Conservation (phyloP, 2,888 invertebrate genomes). For the Ennomos erosarius region DNA sequence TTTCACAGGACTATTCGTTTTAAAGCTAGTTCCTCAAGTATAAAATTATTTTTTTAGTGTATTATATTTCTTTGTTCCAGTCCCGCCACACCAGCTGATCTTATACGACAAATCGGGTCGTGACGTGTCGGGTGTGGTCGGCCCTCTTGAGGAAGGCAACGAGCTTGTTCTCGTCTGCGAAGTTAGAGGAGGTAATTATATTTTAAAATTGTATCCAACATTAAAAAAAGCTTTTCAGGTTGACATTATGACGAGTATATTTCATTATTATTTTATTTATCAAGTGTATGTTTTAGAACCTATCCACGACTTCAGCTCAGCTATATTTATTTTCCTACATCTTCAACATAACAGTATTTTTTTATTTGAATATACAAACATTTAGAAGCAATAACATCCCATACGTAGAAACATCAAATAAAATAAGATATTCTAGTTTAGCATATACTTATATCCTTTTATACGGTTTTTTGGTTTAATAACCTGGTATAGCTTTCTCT, state of each 20-base stretch:
- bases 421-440: slow-evolving; percentile 8
- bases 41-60: too few relatives aligned
- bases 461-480: neutral
- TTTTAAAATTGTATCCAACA: neutral
- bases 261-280: too few relatives aligned
- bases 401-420: neutral
- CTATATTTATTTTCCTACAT: too few relatives aligned
- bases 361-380: slow-evolving; percentile 1
- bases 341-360: neutral
- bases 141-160: slow-evolving; percentile 93
- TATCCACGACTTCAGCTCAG: too few relatives aligned
- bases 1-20: too few relatives aligned
- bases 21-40: too few relatives aligned
- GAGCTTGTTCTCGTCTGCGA: slow-evolving; percentile 94
- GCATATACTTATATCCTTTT: neutral
- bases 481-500: slow-evolving; percentile 5
- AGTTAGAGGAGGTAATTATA: slow-evolving; percentile 92
- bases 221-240: too few relatives aligned
- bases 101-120: slow-evolving; percentile 94
- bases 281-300: too few relatives aligned
- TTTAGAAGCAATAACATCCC: neutral
- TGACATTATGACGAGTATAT: too few relatives aligned
- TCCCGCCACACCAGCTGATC: slow-evolving; percentile 94
- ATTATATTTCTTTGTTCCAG: slow-evolving; percentile 81
- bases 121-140: slow-evolving; percentile 91